Evolutionary conservation across 2,797 vertebrate genomes (phyloP).

Genomic region (Crocidura indochinensis): DNA sequence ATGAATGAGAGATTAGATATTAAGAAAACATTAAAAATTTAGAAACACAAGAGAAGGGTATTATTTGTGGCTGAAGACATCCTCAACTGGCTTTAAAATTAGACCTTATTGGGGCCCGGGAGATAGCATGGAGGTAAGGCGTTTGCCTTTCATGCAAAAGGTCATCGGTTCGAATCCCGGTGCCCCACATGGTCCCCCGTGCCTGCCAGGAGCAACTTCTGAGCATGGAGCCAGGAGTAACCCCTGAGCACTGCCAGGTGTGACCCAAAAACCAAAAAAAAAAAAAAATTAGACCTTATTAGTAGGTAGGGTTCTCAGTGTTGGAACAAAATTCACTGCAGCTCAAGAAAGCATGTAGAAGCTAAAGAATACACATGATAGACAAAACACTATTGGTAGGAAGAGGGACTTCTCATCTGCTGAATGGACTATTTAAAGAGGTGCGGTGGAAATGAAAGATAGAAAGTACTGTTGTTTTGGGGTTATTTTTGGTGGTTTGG

Average conservation of each 20-base stretch:
- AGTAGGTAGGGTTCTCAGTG: not conserved
- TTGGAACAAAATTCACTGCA: not conserved
- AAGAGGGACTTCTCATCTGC: not conserved
- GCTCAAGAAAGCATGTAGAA: not conserved
- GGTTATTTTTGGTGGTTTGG: no score
- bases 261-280: no score
- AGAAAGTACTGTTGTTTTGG: not conserved
- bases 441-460: not conserved
- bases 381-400: no score
- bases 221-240: no score
- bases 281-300: constrained; percentile 46
- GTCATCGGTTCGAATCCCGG: no score
- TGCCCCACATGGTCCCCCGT: no score
- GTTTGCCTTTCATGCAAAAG: no score
- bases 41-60: not conserved
- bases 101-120: constrained; percentile 44
- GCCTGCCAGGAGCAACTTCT: no score
- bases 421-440: constrained; percentile 13
- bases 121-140: no score
- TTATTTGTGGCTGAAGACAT: constrained; percentile 3
- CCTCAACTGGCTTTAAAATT: constrained; percentile 1
- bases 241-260: no score
- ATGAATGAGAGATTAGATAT: constrained; percentile 10
- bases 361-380: not conserved
- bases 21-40: constrained; percentile 39